Percentiles rank a stretch among this genome's conserved stretches.
Evolutionary conservation across 1,140 invertebrate genomes (phyloP).

Genomic region (Drosophila ogumai): DNA sequence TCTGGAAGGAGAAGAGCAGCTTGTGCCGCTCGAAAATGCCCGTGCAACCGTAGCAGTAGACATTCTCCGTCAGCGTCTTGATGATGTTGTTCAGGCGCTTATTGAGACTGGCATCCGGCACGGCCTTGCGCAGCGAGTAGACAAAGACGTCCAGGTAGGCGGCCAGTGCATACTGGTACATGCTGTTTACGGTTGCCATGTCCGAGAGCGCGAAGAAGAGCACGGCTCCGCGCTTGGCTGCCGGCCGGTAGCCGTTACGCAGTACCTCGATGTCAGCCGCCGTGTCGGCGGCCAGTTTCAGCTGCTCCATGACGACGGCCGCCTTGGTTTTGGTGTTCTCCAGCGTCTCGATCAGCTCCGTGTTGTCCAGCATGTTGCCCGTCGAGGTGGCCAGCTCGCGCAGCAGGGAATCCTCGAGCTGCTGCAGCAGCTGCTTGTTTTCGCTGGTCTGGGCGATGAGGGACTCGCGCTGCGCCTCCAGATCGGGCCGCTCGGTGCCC

Average conservation of each 20-base stretch:
- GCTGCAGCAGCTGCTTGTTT: conserved; percentile 92
- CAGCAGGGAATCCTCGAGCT: conserved; percentile 93
- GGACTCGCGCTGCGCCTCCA: conserved; percentile 93
- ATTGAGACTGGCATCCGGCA: conserved; percentile 90
- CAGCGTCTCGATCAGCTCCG: conserved; percentile 93
- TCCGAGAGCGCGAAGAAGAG: conserved; percentile 95
- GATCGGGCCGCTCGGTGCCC: conserved; percentile 91
- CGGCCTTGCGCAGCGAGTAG: conserved; percentile 91
- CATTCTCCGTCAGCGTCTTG: conserved; percentile 92
- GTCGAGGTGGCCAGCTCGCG: conserved; percentile 92
- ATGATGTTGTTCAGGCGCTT: conserved; percentile 93
- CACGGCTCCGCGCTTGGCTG: conserved; percentile 93
- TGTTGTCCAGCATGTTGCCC: conserved; percentile 96
- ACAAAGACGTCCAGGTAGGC: conserved; percentile 93
- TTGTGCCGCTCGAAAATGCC: conserved; percentile 97
- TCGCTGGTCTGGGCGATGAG: conserved; percentile 94
- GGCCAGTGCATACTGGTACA: conserved; percentile 96
- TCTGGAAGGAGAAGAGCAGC: conserved; percentile 95
- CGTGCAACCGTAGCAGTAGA: conserved; percentile 95
- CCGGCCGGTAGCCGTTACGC: conserved; percentile 92
- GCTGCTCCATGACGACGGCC: conserved; percentile 90
- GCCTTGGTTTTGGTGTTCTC: conserved; percentile 95
- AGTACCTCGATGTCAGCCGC: conserved; percentile 91
- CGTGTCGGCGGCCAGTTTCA: conserved; percentile 90
- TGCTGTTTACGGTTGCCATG: conserved; percentile 93